Base-by-base conservation (phyloP, 2,797 vertebrate species). In the Gobio occitaniae region DNA sequence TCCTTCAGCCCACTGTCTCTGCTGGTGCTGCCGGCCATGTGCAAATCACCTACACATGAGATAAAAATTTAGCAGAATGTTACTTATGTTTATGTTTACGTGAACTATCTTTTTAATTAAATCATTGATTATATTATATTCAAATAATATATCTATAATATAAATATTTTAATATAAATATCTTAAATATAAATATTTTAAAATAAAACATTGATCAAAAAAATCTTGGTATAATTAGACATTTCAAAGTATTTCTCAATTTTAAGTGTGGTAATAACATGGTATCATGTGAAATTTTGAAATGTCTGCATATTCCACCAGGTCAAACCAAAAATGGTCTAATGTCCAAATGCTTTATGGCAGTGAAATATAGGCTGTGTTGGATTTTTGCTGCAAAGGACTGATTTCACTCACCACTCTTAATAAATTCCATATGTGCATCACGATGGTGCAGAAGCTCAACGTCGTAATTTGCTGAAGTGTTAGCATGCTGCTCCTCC, bases 401-500 rank as follows among this genome's bases (percentile, higher is more conserved):
- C 21, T 8, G 72, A 74, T 32, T 32, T 3, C 10, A 94, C 97
- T 89, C 88, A 99, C 98, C 97, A 83, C 96, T 99, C 93, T 97
- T 99, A 76, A 98, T 93, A 92, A 99, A 98, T 91, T 99, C 98
- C 84, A 98, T 93, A 0, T 99, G 98, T 52, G 98, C 98, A 68
- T 99, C 98, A 91, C 95, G 96, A 94, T 99, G 98, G 93, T 99
- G 98, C 89, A 99, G 96, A 2, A 99, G 96, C 87, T 99, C 98
- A 17, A 99, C 98, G 66, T 99, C 98, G 1, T 99, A 99, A 93
- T 99, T 99, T 84, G 98, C 98, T 1, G 98, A 99, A 4, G 98
- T 99, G 92, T 99, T 99, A 83, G 98, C 98, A 75, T 99, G 98
- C 61, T 99, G 98, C 90, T 99, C 98, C 94, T 99, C 98, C 98